Evolutionary conservation across 2,113 vertebrate genomes (phyloP).

Genomic region (Haemorhous mexicanus): DNA sequence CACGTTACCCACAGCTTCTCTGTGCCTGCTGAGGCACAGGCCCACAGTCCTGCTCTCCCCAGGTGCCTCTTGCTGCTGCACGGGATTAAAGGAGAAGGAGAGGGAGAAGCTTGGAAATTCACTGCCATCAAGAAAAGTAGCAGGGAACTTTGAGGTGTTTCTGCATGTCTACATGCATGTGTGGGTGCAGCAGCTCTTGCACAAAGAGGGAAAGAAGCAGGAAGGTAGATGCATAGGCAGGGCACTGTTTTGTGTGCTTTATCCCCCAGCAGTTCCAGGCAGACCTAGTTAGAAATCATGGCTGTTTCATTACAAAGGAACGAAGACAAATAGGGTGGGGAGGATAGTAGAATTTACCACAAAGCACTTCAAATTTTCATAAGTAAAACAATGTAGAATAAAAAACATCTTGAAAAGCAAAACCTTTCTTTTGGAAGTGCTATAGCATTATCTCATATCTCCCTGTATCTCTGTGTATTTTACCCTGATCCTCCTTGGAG

Average conservation of each 20-base stretch:
- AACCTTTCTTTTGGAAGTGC: not conserved
- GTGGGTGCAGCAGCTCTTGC: not conserved
- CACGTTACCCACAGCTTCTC: not conserved
- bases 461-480: not conserved
- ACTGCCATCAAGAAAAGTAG: not conserved
- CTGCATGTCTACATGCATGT: not conserved
- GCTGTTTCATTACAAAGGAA: not conserved
- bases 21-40: conserved; percentile 1
- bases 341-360: not conserved
- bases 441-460: not conserved
- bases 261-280: not conserved
- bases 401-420: not conserved
- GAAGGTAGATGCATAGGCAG: not conserved
- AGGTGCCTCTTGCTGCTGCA: not conserved
- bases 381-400: not conserved
- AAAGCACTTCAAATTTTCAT: not conserved
- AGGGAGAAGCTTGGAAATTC: not conserved
- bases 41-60: not conserved
- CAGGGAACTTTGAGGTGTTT: not conserved
- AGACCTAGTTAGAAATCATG: not conserved
- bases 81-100: not conserved
- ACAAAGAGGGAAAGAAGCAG: not conserved
- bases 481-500: not conserved
- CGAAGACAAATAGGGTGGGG: not conserved
- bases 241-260: not conserved